Evolutionary conservation across 2,797 vertebrate species (phyloP), one percentile per base, ranked within the genome.

Genomic region (Decapterus maruadsi): DNA sequence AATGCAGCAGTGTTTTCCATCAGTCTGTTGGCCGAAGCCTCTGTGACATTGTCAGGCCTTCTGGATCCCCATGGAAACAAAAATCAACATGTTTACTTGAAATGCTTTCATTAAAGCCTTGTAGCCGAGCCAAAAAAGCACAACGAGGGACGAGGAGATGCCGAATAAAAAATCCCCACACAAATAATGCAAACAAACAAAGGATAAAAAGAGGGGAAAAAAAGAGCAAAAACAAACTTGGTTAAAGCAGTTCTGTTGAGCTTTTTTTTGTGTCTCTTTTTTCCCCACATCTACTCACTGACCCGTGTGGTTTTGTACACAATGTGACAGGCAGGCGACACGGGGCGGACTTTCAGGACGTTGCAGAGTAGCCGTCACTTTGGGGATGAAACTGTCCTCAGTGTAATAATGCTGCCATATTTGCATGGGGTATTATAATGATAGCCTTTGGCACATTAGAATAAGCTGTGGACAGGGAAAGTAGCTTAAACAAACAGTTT

Each of bases 1-100:
- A 48, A 75, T 19, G 69, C 60, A 7, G 73, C 54, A 16, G 66
- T 46, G 66, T 80, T 76, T 75, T 81, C 61, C 76, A 65, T 54
- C 71, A 43, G 78, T 42, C 55, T 81, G 82, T 86, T 93, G 90
- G 92, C 82, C 75, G 54, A 60, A 89, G 84, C 83, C 74, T 81
- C 82, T 8, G 77, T 90, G 89, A 93, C 90, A 91, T 88, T 87
- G 91, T 91, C 74, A 26, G 87, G 81, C 85, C 88, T 90, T 64
- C 70, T 60, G 80, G 67, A 79, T 92, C 91, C 83, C 90, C 58
- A 75, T 66, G 87, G 90, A 87, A 88, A 83, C 84, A 68, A 89
- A 89, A 91, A 91, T 89, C 90, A 89, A 90, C 90, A 90, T 87
- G 91, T 93, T 93, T 91, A 82, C 87, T 82, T 22, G 58, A 86